A percentile compares a stretch with the other conserved stretches of the same genome.
Evolutionary conservation across 2,113 vertebrate species (phyloP).

Genomic region (Panthera tigris): DNA sequence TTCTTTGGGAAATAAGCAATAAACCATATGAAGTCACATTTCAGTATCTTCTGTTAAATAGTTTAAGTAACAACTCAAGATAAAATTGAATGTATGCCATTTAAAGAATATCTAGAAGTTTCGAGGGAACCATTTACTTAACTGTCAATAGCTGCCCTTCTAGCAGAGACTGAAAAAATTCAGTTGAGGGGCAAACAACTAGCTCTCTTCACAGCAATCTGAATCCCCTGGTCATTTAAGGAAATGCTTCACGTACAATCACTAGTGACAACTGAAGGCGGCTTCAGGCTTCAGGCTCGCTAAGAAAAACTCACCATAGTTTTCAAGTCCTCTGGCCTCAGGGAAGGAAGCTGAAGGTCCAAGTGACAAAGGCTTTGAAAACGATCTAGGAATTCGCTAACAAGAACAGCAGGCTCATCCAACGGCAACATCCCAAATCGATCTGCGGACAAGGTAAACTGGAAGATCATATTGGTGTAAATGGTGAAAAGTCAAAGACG

Average conservation of each 20-base stretch:
- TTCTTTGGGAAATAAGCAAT: conserved; percentile 31
- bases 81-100: background rate
- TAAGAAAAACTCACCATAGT: conserved; percentile 87
- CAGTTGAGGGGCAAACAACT: background rate
- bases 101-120: conserved; percentile 12
- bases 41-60: background rate
- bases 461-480: background rate
- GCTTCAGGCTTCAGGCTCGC: background rate
- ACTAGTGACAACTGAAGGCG: background rate
- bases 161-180: background rate
- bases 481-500: background rate
- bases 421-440: conserved; percentile 92
- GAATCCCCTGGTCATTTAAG: background rate
- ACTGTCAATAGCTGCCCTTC: background rate
- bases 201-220: background rate
- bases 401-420: conserved; percentile 89
- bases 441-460: conserved; percentile 79
- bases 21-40: background rate
- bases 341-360: conserved; percentile 93
- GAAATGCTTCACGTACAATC: background rate
- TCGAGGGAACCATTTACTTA: background rate
- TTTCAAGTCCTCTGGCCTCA: conserved; percentile 92
- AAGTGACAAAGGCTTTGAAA: conserved; percentile 91
- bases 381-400: conserved; percentile 90
- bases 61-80: conserved; percentile 23